Base-by-base conservation (phyloP, 1,140 invertebrate species). In the Drosophila neocordata region DNA sequence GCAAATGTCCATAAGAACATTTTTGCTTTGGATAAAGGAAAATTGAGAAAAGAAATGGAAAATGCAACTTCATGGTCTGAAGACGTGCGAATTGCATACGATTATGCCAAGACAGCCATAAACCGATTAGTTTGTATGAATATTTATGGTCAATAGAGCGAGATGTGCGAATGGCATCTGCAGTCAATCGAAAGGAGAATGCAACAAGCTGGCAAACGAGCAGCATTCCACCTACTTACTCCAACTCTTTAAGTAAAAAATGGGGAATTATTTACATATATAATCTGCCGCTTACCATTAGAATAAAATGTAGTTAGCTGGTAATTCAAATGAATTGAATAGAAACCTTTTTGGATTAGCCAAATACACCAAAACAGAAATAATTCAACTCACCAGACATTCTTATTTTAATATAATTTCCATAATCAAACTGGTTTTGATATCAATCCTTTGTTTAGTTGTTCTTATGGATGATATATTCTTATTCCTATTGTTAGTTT, bases 71-170 rank as follows among this genome's bases (percentile, higher is more conserved):
- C 75, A 88, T 82, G 74, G 66, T 56, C 67, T 59, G 60, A 65
- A 73, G 76, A 77, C 79, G 75, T 87, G 82, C 56, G 62, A 72
- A 82, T 61, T 73, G 75, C 69, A 63, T 64, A 69, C 69, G 65
- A 71, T 88, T 76, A 76, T 67, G 56, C 31, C 61, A 20, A 48
- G 15, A 7, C 41, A 68, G 65, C 65, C 83, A 77, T 88, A 88
- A 88, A 88, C 83, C 79, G 83, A 88, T 88, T 88, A 88, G 72
- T 61, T 68, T 72, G 65, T 67, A 88, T 88, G 83, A 87, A 88
- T 88, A 88, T 88, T 88, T 79, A 88, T 88, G 83, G 65, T 18
- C 52, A 18, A 48, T 48, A 48, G 44, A 62, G 44, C 60, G 69
- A 58, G 64, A 74, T 63, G 18, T 24, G 66, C 37, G 13, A 41